Evolutionary conservation across 2,888 invertebrate species (phyloP).

Genomic region (Eupithecia abbreviata): DNA sequence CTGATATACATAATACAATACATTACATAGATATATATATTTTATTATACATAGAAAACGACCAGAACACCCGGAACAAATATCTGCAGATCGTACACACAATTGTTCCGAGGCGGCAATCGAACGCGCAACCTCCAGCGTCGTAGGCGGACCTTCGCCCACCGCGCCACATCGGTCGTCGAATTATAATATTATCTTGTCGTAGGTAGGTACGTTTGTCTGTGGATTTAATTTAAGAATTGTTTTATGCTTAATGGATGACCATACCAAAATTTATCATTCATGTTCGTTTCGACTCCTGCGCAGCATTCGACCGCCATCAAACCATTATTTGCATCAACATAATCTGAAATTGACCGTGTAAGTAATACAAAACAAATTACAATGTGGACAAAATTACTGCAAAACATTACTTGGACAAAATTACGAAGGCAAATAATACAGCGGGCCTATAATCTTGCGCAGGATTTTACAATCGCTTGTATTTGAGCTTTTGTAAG

Average conservation of each 20-base stretch:
- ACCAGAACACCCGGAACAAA: too few species aligned
- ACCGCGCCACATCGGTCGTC: too few species aligned
- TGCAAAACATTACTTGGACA: constrained; percentile 47
- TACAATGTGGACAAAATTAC: constrained; percentile 43
- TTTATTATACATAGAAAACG: too few species aligned
- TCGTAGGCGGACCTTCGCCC: too few species aligned
- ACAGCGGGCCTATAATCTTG: constrained; percentile 38
- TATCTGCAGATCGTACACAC: too few species aligned
- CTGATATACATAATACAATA: too few species aligned
- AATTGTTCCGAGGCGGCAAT: too few species aligned
- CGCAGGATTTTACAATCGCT: constrained; percentile 34
- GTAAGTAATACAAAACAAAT: constrained; percentile 52
- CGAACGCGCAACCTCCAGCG: too few species aligned
- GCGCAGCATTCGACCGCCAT: constrained; percentile 7
- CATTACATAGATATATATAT: too few species aligned
- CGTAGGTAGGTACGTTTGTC: too few species aligned
- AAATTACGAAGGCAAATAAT: constrained; percentile 46
- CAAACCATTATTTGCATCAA: constrained; percentile 54
- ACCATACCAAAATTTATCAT: not conserved
- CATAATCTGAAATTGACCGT: constrained; percentile 55
- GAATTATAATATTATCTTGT: too few species aligned
- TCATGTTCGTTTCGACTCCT: not conserved
- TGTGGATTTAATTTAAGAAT: too few species aligned
- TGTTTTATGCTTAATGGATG: not conserved
- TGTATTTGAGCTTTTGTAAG: constrained; percentile 35